These are phyloP conservation scores for Philypnodon macrostomus DNA, from an alignment of 2,797 vertebrate species.

Conservation along the genomic window DNA sequence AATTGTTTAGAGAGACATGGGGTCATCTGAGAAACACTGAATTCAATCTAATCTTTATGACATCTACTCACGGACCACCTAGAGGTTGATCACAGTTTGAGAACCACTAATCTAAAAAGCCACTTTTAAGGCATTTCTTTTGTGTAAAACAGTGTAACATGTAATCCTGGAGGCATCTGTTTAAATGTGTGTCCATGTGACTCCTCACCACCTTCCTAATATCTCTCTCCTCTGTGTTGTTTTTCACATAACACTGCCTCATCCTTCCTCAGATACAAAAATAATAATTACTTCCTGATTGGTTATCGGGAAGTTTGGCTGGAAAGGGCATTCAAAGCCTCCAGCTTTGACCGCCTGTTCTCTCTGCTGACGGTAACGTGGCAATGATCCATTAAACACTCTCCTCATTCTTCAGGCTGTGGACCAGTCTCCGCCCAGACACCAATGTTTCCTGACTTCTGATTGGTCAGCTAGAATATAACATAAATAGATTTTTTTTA, in stretches of 20 bases:
- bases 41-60: too few relatives aligned
- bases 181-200: constrained; percentile 58
- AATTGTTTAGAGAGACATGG: too few relatives aligned
- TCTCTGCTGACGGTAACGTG: constrained; percentile 99
- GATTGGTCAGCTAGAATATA: constrained; percentile 88
- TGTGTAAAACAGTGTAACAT: too few relatives aligned
- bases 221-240: constrained; percentile 77
- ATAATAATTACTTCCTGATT: constrained; percentile 99
- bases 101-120: constrained; percentile 33
- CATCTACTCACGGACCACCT: too few relatives aligned
- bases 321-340: constrained; percentile 98
- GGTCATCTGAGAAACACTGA: too few relatives aligned
- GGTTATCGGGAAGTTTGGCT: constrained; percentile 99
- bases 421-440: constrained; percentile 76
- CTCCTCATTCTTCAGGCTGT: constrained; percentile 81
- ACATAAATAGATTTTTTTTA: constrained; percentile 8
- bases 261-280: constrained; percentile 98
- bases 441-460: constrained; percentile 86
- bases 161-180: constrained; percentile 23
- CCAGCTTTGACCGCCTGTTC: constrained; percentile 99
- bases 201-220: constrained; percentile 65
- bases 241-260: constrained; percentile 87
- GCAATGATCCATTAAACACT: constrained; percentile 75
- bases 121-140: constrained; percentile 14
- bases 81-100: too few relatives aligned